phyloP scores from a whole-genome alignment of 2,797 vertebrate genomes.

The Anguilla pacifica region DNA sequence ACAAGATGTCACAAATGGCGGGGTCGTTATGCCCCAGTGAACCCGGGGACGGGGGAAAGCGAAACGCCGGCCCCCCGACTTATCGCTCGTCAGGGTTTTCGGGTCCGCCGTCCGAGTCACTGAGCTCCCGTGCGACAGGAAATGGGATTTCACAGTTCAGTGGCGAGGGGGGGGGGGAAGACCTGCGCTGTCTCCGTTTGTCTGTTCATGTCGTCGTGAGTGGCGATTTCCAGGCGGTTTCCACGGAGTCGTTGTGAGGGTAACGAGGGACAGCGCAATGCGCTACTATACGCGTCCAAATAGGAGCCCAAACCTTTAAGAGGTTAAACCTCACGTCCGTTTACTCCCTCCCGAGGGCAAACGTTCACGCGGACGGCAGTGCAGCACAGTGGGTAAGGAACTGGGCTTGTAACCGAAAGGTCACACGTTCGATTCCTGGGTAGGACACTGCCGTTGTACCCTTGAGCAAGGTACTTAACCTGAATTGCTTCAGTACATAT shows the following conservation, averaged over 20 bases:
- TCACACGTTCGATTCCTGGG: no score
- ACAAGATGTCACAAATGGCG: constrained; percentile 89
- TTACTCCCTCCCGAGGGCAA: background rate
- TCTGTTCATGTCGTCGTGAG: constrained; percentile 62
- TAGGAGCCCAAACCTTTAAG: background rate
- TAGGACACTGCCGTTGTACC: no score
- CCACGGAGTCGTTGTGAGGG: background rate
- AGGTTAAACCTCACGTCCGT: background rate
- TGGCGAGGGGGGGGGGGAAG: constrained; percentile 51
- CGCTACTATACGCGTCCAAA: background rate
- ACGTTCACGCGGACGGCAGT: background rate
- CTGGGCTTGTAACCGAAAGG: no score
- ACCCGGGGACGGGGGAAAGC: constrained; percentile 74
- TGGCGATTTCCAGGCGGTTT: constrained; percentile 56
- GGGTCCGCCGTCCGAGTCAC: constrained; percentile 62
- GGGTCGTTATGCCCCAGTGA: constrained; percentile 93
- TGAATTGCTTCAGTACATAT: no score
- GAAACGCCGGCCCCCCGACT: constrained; percentile 70
- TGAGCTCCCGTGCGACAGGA: constrained; percentile 69
- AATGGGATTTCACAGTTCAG: constrained; percentile 78
- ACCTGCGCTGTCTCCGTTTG: constrained; percentile 75
- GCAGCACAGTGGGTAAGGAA: no score
- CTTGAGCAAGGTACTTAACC: no score
- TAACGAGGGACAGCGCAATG: background rate
- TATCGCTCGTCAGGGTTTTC: constrained; percentile 62